These are phyloP conservation scores for Diploptera punctata DNA, from an alignment of 2,888 invertebrate species.

Conservation along the genomic window DNA sequence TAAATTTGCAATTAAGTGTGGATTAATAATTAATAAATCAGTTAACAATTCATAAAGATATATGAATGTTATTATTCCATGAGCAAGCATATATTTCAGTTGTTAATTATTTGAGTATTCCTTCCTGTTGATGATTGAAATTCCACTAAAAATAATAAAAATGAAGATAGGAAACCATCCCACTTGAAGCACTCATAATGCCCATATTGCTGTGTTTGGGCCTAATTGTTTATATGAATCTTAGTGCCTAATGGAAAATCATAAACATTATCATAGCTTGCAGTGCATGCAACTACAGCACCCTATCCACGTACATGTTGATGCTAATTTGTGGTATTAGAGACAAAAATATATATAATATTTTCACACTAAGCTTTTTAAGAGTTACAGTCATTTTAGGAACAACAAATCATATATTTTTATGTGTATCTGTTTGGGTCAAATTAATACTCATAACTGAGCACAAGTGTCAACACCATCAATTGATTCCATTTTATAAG, in stretches of 20 bases:
- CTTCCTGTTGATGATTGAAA: too few relatives aligned
- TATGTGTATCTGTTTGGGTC: background rate
- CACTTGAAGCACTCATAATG: background rate
- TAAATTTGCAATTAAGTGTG: too few relatives aligned
- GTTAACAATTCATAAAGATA: too few relatives aligned
- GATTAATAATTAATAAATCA: too few relatives aligned
- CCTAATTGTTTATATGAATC: background rate
- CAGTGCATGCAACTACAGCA: background rate
- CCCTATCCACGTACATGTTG: background rate
- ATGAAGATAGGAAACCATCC: too few relatives aligned
- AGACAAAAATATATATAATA: slow-evolving; percentile 18
- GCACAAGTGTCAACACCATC: background rate
- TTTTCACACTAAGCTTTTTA: background rate
- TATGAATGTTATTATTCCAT: too few relatives aligned
- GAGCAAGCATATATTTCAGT: too few relatives aligned
- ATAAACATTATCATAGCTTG: background rate
- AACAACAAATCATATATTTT: slow-evolving; percentile 2
- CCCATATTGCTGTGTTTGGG: background rate
- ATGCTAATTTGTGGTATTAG: slow-evolving; percentile 9
- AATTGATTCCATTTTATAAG: slow-evolving; percentile 13
- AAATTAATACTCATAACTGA: background rate
- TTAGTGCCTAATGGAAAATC: background rate
- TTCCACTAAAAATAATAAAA: too few relatives aligned
- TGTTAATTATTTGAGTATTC: too few relatives aligned
- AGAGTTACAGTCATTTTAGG: background rate